Conservation (phyloP, 2,113 vertebrate species). For the Macroglossus sobrinus region DNA sequence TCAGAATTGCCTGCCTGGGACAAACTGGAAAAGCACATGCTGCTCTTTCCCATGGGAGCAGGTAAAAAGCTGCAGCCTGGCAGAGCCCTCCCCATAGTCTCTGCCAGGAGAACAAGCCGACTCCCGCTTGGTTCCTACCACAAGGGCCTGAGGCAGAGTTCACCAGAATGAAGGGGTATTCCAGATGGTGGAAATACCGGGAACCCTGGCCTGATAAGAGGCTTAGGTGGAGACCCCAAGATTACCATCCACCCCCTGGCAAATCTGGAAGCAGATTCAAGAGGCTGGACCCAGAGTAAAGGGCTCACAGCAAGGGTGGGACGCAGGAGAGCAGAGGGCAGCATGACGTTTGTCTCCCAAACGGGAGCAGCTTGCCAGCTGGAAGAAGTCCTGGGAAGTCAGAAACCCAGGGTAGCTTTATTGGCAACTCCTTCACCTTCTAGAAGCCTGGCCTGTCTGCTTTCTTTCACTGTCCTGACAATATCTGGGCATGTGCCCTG, state of each 20-base stretch:
- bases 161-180: not conserved
- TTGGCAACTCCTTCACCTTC: not conserved
- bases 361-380: not conserved
- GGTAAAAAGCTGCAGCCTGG: not conserved
- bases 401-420: not conserved
- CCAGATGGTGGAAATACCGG: not conserved
- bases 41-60: not conserved
- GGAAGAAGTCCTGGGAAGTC: not conserved
- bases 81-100: not conserved
- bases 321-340: not conserved
- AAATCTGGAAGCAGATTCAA: not conserved
- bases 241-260: accelerated
- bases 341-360: not conserved
- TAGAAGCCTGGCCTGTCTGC: not conserved
- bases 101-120: not conserved
- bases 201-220: not conserved
- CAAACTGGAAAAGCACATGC: not conserved
- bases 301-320: not conserved
- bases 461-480: accelerated
- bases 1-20: not conserved
- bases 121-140: not conserved
- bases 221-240: not conserved
- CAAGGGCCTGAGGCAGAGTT: not conserved
- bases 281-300: not conserved
- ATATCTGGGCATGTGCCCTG: too few species aligned